These are phyloP conservation scores for Rhagonycha fulva DNA, from an alignment of 2,888 invertebrate genomes.

Conservation along the genomic window DNA sequence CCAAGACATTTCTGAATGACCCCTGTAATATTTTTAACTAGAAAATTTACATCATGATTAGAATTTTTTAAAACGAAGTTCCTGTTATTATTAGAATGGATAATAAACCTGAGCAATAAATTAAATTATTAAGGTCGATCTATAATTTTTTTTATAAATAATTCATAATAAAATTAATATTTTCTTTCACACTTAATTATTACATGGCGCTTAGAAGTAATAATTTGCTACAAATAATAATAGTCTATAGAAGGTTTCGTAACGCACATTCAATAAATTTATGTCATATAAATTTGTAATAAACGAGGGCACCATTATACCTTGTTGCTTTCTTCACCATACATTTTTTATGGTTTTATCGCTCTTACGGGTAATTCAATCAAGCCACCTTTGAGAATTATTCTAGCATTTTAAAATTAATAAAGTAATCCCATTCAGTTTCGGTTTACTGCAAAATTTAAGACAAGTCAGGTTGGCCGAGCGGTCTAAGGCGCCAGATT, in stretches of 20 bases:
- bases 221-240: conserved; percentile 29
- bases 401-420: too few relatives aligned
- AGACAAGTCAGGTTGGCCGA: conserved; percentile 72
- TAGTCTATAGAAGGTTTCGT: conserved; percentile 14
- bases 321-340: not conserved
- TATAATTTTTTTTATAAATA: conserved; percentile 17
- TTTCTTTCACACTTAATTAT: conserved; percentile 25
- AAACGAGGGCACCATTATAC: not conserved
- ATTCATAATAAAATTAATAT: conserved; percentile 5
- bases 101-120: conserved; percentile 10
- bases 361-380: not conserved
- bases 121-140: conserved; percentile 26
- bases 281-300: not conserved
- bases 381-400: too few relatives aligned
- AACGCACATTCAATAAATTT: conserved; percentile 15
- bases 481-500: conserved; percentile 72
- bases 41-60: not conserved
- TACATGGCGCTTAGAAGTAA: conserved; percentile 27
- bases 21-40: not conserved
- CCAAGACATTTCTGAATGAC: not conserved
- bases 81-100: not conserved
- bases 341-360: not conserved
- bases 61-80: not conserved
- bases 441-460: too few relatives aligned
- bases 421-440: too few relatives aligned